Evolutionary conservation across 2,888 invertebrate species (phyloP).

Genomic region (Arge pagana): DNA sequence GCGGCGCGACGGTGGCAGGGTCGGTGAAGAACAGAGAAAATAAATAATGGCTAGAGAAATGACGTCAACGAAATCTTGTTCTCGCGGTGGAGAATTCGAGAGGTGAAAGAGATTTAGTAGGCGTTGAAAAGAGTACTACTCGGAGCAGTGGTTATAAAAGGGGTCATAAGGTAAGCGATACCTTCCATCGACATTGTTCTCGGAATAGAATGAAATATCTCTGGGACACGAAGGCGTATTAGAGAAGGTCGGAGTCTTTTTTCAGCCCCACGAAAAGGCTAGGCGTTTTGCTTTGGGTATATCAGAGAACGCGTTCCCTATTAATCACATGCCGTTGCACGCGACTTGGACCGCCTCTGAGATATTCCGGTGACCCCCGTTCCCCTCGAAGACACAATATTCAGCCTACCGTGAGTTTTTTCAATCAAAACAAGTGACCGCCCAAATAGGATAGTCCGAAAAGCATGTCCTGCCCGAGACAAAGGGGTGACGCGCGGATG

Average conservation of each 20-base stretch:
- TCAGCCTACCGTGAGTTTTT: too few relatives aligned
- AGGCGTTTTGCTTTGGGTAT: slow-evolving; percentile 22
- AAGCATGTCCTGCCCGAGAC: background rate
- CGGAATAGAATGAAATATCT: slow-evolving; percentile 42
- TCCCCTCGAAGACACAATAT: too few relatives aligned
- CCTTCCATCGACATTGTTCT: slow-evolving; percentile 39
- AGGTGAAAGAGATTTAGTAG: slow-evolving; percentile 27
- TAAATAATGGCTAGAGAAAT: slow-evolving; percentile 15
- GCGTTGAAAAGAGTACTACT: slow-evolving; percentile 46
- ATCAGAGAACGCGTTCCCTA: slow-evolving; percentile 17
- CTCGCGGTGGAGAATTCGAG: slow-evolving; percentile 16
- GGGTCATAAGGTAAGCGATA: slow-evolving; percentile 48
- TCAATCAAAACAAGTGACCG: too few relatives aligned
- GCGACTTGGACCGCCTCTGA: slow-evolving; percentile 16
- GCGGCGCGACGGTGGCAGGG: slow-evolving; percentile 12
- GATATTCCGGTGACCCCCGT: too few relatives aligned
- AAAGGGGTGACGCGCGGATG: too few relatives aligned
- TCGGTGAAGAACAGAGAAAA: slow-evolving; percentile 10
- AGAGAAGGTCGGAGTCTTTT: background rate
- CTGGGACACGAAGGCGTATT: background rate
- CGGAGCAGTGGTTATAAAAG: slow-evolving; percentile 32
- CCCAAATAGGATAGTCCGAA: background rate
- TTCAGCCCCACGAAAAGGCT: slow-evolving; percentile 10
- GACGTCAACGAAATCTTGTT: slow-evolving; percentile 23
- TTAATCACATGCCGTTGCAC: slow-evolving; percentile 20